A percentile compares a stretch with the other conserved stretches of the same genome.
Conservation (phyloP, 2,797 vertebrate genomes). For the Cirrhinus molitorella region DNA sequence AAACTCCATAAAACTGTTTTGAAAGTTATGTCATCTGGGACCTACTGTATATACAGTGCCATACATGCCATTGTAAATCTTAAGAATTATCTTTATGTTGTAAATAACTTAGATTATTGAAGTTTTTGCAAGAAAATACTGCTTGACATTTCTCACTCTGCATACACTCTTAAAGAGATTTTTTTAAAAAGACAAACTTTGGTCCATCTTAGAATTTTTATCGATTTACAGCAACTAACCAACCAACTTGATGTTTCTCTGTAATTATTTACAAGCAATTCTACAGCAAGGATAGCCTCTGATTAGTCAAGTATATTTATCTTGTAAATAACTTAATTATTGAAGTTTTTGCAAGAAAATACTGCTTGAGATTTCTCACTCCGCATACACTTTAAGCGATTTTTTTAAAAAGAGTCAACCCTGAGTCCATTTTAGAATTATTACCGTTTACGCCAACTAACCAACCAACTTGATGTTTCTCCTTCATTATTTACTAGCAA, state of each 20-base stretch:
- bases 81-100: neutral
- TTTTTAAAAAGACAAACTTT: neutral
- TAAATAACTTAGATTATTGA: neutral
- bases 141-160: neutral
- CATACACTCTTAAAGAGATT: neutral
- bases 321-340: neutral
- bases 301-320: too few relatives aligned
- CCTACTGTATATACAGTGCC: neutral
- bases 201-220: neutral
- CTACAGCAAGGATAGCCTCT: too few relatives aligned
- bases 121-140: neutral
- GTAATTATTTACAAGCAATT: too few relatives aligned
- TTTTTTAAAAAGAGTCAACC: too few relatives aligned
- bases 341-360: neutral
- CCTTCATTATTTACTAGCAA: too few relatives aligned
- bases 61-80: neutral
- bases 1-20: neutral
- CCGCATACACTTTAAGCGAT: neutral
- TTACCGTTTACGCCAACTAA: too few relatives aligned
- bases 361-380: neutral
- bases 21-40: neutral
- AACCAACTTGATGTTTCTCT: too few relatives aligned
- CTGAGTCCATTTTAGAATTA: too few relatives aligned
- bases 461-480: too few relatives aligned
- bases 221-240: too few relatives aligned